Evolutionary conservation across 1,140 invertebrate species (phyloP).

Genomic region (Elysia chlorotica): DNA sequence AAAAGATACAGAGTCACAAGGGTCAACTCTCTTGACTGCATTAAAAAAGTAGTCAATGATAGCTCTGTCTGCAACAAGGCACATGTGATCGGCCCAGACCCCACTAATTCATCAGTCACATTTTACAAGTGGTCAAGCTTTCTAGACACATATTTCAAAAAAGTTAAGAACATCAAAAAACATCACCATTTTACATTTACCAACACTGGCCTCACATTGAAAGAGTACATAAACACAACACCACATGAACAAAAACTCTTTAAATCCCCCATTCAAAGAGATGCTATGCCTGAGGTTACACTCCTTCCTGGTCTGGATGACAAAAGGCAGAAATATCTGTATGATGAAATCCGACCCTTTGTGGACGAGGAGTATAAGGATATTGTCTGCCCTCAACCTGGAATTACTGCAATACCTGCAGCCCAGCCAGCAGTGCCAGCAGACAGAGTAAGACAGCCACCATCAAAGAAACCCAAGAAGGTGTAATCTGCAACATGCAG

Average conservation of each 20-base stretch:
- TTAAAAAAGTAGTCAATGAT: not conserved
- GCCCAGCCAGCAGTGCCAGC: no score
- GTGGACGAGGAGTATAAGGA: not conserved
- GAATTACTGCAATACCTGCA: no score
- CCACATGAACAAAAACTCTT: not conserved
- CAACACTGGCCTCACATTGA: not conserved
- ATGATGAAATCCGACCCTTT: not conserved
- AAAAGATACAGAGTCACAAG: not conserved
- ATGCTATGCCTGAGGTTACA: not conserved
- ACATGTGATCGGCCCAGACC: not conserved
- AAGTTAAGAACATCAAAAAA: not conserved
- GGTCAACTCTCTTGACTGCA: not conserved
- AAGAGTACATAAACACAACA: not conserved
- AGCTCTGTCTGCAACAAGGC: not conserved
- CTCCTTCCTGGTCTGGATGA: not conserved
- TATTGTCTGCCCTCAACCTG: not conserved
- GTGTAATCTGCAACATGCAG: no score
- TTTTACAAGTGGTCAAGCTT: not conserved
- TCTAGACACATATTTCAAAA: not conserved
- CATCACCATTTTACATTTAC: not conserved
- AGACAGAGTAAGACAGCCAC: no score
- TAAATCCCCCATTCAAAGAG: not conserved
- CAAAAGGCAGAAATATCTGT: not conserved
- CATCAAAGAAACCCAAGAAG: no score
- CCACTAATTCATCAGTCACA: not conserved